Base-by-base conservation (phyloP, 1,140 invertebrate genomes). In the Eumaeus atala region DNA sequence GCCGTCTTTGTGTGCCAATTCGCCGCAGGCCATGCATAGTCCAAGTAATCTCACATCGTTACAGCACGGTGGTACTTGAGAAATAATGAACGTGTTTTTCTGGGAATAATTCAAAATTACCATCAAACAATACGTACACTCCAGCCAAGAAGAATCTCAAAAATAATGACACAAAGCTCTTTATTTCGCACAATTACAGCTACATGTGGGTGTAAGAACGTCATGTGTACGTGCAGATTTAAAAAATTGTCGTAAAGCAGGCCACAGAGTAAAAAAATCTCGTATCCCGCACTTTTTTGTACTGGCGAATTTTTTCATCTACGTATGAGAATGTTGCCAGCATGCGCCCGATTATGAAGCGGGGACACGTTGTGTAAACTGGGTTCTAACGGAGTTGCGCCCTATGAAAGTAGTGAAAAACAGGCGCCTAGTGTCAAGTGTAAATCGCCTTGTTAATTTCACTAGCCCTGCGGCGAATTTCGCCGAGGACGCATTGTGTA, bases 361-460 rank as follows among this genome's bases (percentile, higher is more conserved):
- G 63, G 51, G 61, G 61, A 61, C 58, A 58, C 58, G 35, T 53
- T 62, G 62, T 72, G 67, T 74, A 65, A 50, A 75, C 71, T 44
- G 62, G 21, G 21, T 52, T 59, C 57, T 63, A 51, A 61, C 63
- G 53, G 65, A 63, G 67, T 66, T 67, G 64, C 67, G 61, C 59
- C 59, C 65, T 70, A 65, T 67, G 67, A 76, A 76, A 75, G 75
- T 79, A 84, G 74, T 77, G 77, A 76, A 86, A 86, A 79, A 75
- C 77, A 80, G 72, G 64, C 72, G 73, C 70, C 77, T 79, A 77
- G 79, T 84, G 84, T 87, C 81, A 87, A 87, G 84, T 81, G 81
- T 84, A 87, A 87, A 87, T 87, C 81, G 78, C 78, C 84, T 87
- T 87, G 84, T 87, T 87, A 87, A 87, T 87, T 87, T 84, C 71